Evolutionary conservation across 2,113 vertebrate species (phyloP), one percentile per base, ranked within the genome.

Genomic region (Trinectes maculatus): DNA sequence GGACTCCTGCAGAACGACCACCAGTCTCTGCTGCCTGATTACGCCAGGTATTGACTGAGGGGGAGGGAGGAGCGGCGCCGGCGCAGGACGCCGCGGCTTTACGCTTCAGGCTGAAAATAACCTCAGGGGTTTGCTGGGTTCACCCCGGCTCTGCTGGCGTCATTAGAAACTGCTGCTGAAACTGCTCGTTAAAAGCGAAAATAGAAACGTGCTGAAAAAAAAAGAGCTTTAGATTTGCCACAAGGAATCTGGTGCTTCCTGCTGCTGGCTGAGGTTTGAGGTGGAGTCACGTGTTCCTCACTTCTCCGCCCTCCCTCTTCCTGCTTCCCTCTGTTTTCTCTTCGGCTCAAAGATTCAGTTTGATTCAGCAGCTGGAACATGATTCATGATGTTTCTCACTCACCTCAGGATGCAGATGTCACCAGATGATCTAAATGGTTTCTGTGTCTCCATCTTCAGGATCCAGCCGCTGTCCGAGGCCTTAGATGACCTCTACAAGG

Each of bases 401-500:
- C 11, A 7, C 8, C 19, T 53, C 31, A 21, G 13, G 18, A 36
- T 16, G 12, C 15, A 34, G 4, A 34, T 19, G 7, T 36, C 19
- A 24, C 6, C 33, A 19, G 10, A 19, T 0, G 11, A 31, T 2
- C 9, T 4, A 8, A 53, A 10, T 37, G 16, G 15, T 22, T 15
- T 8, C 10, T 46, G 61, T 53, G 1, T 37, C 16, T 25, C 15
- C 1, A 9, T 43, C 29, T 47, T 11, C 71, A 94, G 92, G 79
- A 93, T 93, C 77, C 91, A 91, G 74, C 90, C 93, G 11, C 87
- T 94, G 39, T 91, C 93, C 0, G 93, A 94, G 74, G 92, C 92
- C 2, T 46, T 94, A 25, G 85, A 89, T 7, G 93, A 94, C 65
- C 90, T 94, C 66, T 94, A 84, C 84, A 94, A 93, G 53, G 93